Evolutionary conservation across 2,113 vertebrate species (phyloP), one percentile per base, ranked within the genome.

Genomic region (Martes martes): DNA sequence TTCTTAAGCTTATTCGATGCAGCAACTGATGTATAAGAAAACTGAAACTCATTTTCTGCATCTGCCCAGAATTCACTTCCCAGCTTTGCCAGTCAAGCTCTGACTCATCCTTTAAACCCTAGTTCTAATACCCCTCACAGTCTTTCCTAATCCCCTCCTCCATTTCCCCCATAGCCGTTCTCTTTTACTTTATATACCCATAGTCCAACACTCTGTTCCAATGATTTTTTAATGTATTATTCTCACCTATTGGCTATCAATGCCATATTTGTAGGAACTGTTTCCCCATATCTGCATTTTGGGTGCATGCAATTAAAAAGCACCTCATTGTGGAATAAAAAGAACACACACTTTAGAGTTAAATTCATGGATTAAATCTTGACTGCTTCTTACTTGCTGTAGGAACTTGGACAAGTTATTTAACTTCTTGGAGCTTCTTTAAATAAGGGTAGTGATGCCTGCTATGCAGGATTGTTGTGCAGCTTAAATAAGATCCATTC

Each of bases 1-100:
- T 92, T 92, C 95, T 92, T 69, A 65, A 95, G 33, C 55, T 95
- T 87, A 52, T 89, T 95, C 28, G 23, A 23, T 63, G 59, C 21
- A 93, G 59, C 31, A 74, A 39, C 6, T 16, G 36, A 89, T 83
- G 42, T 45, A n/a, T 69, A 79, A 79, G 74, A 78, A 91, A 79
- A 78, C 71, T 16, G 15, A 93, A 93, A 82, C 28, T 47, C 76
- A 18, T 73, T 87, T 91, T 85, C 63, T 93, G 7, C 33, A 21
- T 91, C 65, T 89, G n/a, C 69, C 76, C 16, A 59, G 63, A n/a
- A 31, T 67, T 80, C 2, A 42, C 52, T 86, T 85, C n/a, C 76
- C 47, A 67, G 2, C 33, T 71, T 86, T 31, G 36, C 50, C 55
- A 21, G 21, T 69, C 67, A 19, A 45, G 26, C 55, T 74, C 67